Evolutionary conservation across 2,113 vertebrate genomes (phyloP).

Genomic region (Stigmatopora argus): DNA sequence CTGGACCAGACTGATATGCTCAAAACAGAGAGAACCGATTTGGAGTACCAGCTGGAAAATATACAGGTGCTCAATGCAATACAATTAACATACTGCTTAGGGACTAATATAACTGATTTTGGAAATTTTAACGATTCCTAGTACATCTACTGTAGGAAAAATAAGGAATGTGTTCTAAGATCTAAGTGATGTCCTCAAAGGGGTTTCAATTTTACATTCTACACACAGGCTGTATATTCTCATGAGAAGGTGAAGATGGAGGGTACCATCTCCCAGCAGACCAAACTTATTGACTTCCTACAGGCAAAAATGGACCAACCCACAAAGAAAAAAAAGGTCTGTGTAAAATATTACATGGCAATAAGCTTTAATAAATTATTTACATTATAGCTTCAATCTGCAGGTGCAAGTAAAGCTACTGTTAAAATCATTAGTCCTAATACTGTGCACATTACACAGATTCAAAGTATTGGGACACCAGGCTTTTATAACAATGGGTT

Average conservation of each 20-base stretch:
- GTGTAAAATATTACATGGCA: constrained; percentile 9
- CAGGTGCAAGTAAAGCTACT: neutral
- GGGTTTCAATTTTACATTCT: constrained; percentile 26
- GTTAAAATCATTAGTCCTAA: neutral
- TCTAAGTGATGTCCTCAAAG: constrained; percentile 17
- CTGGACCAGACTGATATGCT: constrained; percentile 94
- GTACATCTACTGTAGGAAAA: neutral
- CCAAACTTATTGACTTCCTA: constrained; percentile 98
- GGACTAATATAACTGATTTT: constrained; percentile 11
- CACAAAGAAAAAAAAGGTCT: constrained; percentile 97
- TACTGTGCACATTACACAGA: neutral
- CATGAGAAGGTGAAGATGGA: constrained; percentile 99
- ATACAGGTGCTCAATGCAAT: constrained; percentile 79
- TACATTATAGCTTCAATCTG: constrained; percentile 5
- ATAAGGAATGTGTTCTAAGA: constrained; percentile 8
- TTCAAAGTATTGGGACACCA: neutral
- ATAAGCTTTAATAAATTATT: constrained; percentile 10
- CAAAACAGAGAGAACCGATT: constrained; percentile 92
- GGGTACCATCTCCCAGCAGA: constrained; percentile 97
- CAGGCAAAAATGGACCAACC: constrained; percentile 99
- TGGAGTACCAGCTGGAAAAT: constrained; percentile 97
- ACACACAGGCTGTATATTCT: constrained; percentile 88
- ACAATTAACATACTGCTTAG: constrained; percentile 11
- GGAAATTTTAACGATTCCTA: constrained; percentile 3
- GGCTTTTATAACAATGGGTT: neutral